Evolutionary conservation across 2,797 vertebrate genomes (phyloP).

Genomic region (Sebastiscus albofasciatus): DNA sequence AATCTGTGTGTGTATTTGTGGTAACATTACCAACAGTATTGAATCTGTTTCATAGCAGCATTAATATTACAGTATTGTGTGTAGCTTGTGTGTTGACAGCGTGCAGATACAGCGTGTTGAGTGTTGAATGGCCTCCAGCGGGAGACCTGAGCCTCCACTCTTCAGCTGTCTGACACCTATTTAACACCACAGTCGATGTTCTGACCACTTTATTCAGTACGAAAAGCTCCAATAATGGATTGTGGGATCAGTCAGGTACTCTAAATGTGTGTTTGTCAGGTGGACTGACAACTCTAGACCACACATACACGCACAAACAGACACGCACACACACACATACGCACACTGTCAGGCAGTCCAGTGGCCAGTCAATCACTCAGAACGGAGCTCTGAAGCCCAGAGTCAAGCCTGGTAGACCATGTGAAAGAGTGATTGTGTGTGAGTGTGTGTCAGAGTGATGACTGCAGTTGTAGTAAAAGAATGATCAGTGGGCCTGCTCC

Average conservation of each 20-base stretch:
- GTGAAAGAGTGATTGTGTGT: conserved; percentile 59
- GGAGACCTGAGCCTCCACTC: conserved; percentile 4
- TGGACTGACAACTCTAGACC: conserved; percentile 56
- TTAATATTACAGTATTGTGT: background rate
- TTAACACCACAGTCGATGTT: conserved; percentile 59
- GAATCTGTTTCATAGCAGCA: background rate
- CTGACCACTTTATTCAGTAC: conserved; percentile 53
- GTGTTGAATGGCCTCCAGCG: background rate
- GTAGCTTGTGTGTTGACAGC: background rate
- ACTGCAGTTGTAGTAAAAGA: conserved; percentile 17
- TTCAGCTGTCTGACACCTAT: conserved; percentile 41
- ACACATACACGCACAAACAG: conserved; percentile 22
- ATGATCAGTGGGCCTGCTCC: conserved; percentile 4
- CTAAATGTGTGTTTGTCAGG: conserved; percentile 61
- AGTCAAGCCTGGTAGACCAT: conserved; percentile 69
- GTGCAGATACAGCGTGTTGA: background rate
- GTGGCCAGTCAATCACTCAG: conserved; percentile 74
- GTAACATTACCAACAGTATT: background rate
- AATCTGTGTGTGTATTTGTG: background rate
- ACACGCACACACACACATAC: conserved; percentile 30
- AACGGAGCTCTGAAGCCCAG: conserved; percentile 63
- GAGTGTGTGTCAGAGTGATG: conserved; percentile 19
- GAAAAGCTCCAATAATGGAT: conserved; percentile 59
- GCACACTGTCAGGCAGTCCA: conserved; percentile 31
- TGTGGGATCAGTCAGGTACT: conserved; percentile 64